Conservation (phyloP, 2,113 vertebrate genomes). For the Sinocyclocheilus anophthalmus region DNA sequence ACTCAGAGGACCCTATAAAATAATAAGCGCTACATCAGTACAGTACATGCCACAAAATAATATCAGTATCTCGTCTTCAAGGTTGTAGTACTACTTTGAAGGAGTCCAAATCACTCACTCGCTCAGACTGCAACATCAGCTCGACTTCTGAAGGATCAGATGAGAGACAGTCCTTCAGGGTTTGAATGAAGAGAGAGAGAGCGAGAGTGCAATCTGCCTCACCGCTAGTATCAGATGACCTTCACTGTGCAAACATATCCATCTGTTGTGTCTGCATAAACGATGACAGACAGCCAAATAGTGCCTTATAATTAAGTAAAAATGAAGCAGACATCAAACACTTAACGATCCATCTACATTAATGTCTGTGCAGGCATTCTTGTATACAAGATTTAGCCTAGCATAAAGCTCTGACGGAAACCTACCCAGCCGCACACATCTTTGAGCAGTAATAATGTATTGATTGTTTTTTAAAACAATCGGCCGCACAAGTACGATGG, state of each 20-base stretch:
- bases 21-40: too few relatives aligned
- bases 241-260: constrained; percentile 30
- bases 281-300: constrained; percentile 17
- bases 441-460: constrained; percentile 3
- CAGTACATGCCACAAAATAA: too few relatives aligned
- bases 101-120: too few relatives aligned
- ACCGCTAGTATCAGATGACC: constrained; percentile 36
- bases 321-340: constrained; percentile 19
- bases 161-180: too few relatives aligned
- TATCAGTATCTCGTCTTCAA: too few relatives aligned
- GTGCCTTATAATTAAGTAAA: constrained; percentile 34
- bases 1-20: too few relatives aligned
- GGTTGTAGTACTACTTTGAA: too few relatives aligned
- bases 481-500: too few relatives aligned
- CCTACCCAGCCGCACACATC: background rate
- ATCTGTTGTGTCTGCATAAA: constrained; percentile 34
- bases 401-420: background rate
- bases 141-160: too few relatives aligned
- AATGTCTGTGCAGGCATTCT: background rate
- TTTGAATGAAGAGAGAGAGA: too few relatives aligned
- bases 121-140: too few relatives aligned
- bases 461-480: background rate
- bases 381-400: constrained; percentile 5
- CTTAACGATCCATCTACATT: constrained; percentile 21
- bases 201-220: constrained; percentile 20